Evolutionary conservation across 2,888 invertebrate species (phyloP).

Genomic region (Itoplectis maculator): DNA sequence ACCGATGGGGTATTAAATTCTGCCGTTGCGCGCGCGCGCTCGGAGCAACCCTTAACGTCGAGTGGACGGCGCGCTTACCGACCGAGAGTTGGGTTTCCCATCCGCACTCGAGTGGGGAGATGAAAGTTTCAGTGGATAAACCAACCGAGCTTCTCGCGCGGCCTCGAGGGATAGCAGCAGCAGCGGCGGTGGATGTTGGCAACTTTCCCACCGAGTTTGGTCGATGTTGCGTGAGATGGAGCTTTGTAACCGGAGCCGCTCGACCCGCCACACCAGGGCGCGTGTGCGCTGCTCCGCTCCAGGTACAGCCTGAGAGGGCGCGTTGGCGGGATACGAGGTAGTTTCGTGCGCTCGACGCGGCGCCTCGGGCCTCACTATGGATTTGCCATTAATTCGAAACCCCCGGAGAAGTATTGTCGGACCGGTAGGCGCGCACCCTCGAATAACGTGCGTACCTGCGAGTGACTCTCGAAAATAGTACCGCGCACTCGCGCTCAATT

Average conservation of each 20-base stretch:
- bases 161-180: slow-evolving; percentile 39
- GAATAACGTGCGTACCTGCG: slow-evolving; percentile 71
- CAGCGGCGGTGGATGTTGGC: slow-evolving; percentile 42
- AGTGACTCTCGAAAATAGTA: slow-evolving; percentile 55
- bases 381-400: slow-evolving; percentile 82
- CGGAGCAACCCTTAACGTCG: not conserved
- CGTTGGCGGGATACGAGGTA: slow-evolving; percentile 65
- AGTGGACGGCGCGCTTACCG: slow-evolving; percentile 51
- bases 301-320: slow-evolving; percentile 55
- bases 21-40: not conserved
- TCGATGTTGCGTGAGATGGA: slow-evolving; percentile 71
- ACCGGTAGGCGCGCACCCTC: slow-evolving; percentile 71
- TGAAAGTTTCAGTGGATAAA: slow-evolving; percentile 64
- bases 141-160: slow-evolving; percentile 10
- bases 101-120: not conserved
- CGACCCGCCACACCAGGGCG: slow-evolving; percentile 13
- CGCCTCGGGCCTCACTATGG: slow-evolving; percentile 77
- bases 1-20: slow-evolving; percentile 35
- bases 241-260: slow-evolving; percentile 65
- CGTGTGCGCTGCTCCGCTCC: slow-evolving; percentile 25
- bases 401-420: slow-evolving; percentile 78
- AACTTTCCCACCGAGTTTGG: slow-evolving; percentile 62
- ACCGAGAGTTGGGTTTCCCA: slow-evolving; percentile 47
- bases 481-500: slow-evolving; percentile 14
- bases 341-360: slow-evolving; percentile 72